phyloP scores from a whole-genome alignment of 2,888 invertebrate species.

The Rapana venosa region DNA sequence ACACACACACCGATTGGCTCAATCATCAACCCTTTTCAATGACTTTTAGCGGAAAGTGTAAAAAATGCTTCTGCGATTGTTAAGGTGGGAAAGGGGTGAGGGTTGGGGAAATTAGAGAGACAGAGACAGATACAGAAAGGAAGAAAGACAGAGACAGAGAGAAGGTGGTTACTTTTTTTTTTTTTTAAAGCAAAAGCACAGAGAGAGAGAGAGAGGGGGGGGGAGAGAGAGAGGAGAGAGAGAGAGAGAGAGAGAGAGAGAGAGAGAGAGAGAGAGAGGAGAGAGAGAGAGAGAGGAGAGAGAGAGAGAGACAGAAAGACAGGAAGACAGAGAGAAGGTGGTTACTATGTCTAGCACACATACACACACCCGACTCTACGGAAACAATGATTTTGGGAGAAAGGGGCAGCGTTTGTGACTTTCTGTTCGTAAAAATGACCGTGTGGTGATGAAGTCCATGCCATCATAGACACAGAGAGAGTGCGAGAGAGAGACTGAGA shows the following conservation, averaged over 20 bases:
- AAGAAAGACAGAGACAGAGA: no score
- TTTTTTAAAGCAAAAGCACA: no score
- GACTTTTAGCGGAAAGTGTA: not conserved
- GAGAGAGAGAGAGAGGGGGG: not conserved
- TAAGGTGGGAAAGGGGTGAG: not conserved
- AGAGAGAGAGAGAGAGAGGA: not conserved
- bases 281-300: conserved; percentile 18
- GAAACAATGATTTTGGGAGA: no score
- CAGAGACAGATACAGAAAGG: not conserved
- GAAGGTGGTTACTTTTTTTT: no score
- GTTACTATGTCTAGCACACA: not conserved
- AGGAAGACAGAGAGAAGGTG: not conserved
- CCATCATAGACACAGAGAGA: not conserved
- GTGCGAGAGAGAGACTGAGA: not conserved
- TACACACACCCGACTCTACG: not conserved
- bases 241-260: not conserved
- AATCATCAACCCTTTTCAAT: no score
- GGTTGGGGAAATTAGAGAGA: not conserved
- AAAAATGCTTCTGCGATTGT: not conserved
- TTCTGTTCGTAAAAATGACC: no score
- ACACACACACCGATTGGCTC: no score
- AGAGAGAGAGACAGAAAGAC: not conserved
- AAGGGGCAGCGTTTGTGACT: no score
- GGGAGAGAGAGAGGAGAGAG: conserved; percentile 19
- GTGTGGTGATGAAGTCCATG: no score